Percentiles rank a stretch among this genome's conserved stretches.
These are phyloP conservation scores for Chloebia gouldiae DNA, from an alignment of 2,113 vertebrate genomes.

Conservation along the genomic window DNA sequence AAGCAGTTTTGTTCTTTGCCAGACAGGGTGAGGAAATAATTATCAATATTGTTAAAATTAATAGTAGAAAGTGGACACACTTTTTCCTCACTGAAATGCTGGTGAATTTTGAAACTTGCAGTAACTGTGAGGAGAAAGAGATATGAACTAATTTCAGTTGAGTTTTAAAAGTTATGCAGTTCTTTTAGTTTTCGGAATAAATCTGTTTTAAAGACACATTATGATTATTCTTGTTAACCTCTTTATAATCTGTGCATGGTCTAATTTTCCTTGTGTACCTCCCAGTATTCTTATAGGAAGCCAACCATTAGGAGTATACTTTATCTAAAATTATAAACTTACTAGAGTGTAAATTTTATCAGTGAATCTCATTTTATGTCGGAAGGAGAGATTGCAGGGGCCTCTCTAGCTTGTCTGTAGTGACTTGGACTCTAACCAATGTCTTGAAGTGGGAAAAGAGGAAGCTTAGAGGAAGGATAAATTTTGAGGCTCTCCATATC, in stretches of 20 bases:
- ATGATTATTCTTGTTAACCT: neutral
- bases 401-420: neutral
- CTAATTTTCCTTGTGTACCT: neutral
- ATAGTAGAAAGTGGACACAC: neutral
- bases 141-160: neutral
- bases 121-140: neutral
- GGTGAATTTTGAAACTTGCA: neutral
- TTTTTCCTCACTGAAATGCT: neutral
- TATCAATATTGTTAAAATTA: neutral
- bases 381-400: neutral
- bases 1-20: neutral
- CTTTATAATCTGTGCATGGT: neutral
- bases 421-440: neutral
- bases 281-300: conserved; percentile 26
- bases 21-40: neutral
- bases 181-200: neutral
- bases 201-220: neutral
- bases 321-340: neutral
- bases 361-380: neutral
- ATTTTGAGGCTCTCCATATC: neutral
- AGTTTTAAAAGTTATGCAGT: neutral
- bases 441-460: neutral
- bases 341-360: neutral
- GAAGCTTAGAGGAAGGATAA: neutral
- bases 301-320: conserved; percentile 13